Conservation (phyloP, 2,113 vertebrate species). For the Diphyllodes magnificus region DNA sequence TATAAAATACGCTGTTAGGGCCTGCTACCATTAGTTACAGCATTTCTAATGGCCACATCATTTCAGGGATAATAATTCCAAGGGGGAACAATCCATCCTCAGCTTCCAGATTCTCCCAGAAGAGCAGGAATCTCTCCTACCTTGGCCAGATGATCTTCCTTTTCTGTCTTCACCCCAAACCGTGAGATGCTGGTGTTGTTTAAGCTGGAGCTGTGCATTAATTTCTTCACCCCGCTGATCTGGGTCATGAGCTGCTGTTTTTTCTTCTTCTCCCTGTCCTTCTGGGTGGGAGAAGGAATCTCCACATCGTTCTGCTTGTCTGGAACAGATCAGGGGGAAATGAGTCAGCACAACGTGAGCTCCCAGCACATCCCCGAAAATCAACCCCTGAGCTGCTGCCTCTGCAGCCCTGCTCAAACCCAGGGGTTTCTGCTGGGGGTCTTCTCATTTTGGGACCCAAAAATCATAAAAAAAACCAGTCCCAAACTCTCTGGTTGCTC, state of each 20-base stretch:
- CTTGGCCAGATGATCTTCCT: conserved; percentile 93
- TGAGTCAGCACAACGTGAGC: not conserved
- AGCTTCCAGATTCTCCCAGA: not conserved
- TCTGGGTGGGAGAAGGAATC: conserved; percentile 92
- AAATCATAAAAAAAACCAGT: not conserved
- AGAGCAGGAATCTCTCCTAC: conserved; percentile 50
- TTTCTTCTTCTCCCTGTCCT: conserved; percentile 92
- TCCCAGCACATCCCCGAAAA: not conserved
- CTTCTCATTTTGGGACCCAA: not conserved
- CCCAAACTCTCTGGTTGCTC: not conserved
- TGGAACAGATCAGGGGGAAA: conserved; percentile 48
- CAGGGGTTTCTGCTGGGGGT: not conserved
- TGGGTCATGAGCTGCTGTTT: conserved; percentile 93
- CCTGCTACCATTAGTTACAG: not conserved
- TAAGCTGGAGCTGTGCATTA: conserved; percentile 86
- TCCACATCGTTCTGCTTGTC: conserved; percentile 98
- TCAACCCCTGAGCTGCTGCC: not conserved
- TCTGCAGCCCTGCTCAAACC: not conserved
- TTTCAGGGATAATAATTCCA: not conserved
- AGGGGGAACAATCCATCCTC: not conserved
- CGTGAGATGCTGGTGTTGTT: conserved; percentile 84
- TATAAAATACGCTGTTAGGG: rapidly evolving
- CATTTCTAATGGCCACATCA: not conserved
- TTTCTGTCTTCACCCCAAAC: conserved; percentile 93
- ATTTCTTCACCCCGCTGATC: conserved; percentile 92